Conservation (phyloP, 2,113 vertebrate genomes). For the Peromyscus polionotus region DNA sequence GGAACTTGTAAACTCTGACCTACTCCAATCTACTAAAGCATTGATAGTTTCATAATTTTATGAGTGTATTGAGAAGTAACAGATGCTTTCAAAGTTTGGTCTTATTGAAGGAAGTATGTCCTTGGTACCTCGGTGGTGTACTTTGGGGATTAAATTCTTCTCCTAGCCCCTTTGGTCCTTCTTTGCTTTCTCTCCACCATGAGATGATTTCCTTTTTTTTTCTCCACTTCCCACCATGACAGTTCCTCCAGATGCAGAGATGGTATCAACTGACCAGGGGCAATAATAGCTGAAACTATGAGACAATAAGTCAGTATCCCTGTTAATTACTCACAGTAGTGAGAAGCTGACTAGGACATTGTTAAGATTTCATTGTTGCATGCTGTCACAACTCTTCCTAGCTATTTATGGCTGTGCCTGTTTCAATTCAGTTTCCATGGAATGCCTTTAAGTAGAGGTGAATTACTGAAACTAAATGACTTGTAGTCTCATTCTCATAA, state of each 20-base stretch:
- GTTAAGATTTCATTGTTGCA: too few relatives aligned
- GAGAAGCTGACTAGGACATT: not conserved
- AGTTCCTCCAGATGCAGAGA: not conserved
- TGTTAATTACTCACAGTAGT: not conserved
- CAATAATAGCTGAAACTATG: not conserved
- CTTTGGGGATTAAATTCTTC: not conserved
- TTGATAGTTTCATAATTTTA: not conserved
- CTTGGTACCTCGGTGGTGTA: not conserved
- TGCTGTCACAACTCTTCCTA: too few relatives aligned
- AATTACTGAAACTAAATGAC: not conserved
- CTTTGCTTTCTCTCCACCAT: not conserved
- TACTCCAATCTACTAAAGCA: not conserved
- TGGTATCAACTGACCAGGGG: not conserved
- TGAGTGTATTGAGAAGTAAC: too few relatives aligned
- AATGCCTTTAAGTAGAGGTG: too few relatives aligned
- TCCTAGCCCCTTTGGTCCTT: not conserved
- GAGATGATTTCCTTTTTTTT: too few relatives aligned
- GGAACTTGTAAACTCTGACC: too few relatives aligned
- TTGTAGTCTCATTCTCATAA: not conserved
- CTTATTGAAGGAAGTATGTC: not conserved
- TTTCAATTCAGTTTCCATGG: too few relatives aligned
- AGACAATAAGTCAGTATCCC: not conserved
- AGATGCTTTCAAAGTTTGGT: too few relatives aligned
- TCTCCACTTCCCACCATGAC: not conserved
- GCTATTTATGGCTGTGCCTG: too few relatives aligned